A percentile compares a stretch with the other conserved stretches of the same genome.
Conservation (phyloP, 1,140 invertebrate species). For the Lasioglossum baleicum region DNA sequence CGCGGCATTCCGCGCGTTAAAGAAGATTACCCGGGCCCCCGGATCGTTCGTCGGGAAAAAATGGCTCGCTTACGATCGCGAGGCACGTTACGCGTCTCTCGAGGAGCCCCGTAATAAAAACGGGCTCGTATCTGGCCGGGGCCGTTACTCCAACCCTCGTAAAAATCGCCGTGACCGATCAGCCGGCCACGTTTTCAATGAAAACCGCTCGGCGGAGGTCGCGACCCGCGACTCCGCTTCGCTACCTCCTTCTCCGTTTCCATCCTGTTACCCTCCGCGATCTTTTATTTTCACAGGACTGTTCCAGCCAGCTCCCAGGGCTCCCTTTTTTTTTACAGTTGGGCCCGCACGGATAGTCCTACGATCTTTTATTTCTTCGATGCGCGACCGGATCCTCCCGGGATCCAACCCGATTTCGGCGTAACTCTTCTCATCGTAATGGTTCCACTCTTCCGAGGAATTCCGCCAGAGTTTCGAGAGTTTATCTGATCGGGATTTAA, state of each 20-base stretch:
- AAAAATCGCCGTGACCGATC: conserved; percentile 48
- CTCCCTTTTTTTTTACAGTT: too few species aligned
- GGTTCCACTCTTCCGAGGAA: too few species aligned
- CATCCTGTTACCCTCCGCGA: background rate
- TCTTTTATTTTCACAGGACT: background rate
- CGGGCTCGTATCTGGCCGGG: conserved; percentile 9
- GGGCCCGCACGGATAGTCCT: too few species aligned
- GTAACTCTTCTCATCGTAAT: too few species aligned
- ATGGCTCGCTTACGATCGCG: conserved; percentile 38
- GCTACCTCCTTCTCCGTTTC: background rate
- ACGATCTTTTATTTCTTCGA: too few species aligned
- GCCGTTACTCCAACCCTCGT: conserved; percentile 17
- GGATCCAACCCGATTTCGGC: too few species aligned
- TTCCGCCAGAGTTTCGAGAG: too few species aligned
- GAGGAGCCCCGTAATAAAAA: conserved; percentile 40
- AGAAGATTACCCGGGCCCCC: conserved; percentile 23
- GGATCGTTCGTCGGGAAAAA: conserved; percentile 15
- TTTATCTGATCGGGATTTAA: too few species aligned
- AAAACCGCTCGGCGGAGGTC: background rate
- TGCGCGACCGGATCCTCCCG: too few species aligned
- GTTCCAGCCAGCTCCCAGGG: too few species aligned
- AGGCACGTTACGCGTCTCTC: conserved; percentile 44
- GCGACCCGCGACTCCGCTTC: background rate
- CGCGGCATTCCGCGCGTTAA: conserved; percentile 15
- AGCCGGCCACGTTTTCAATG: conserved; percentile 17